These are phyloP conservation scores for Sycon ciliatum DNA, from an alignment of 37 sponge, comb jelly and placozoan genomes.

Conservation along the genomic window DNA sequence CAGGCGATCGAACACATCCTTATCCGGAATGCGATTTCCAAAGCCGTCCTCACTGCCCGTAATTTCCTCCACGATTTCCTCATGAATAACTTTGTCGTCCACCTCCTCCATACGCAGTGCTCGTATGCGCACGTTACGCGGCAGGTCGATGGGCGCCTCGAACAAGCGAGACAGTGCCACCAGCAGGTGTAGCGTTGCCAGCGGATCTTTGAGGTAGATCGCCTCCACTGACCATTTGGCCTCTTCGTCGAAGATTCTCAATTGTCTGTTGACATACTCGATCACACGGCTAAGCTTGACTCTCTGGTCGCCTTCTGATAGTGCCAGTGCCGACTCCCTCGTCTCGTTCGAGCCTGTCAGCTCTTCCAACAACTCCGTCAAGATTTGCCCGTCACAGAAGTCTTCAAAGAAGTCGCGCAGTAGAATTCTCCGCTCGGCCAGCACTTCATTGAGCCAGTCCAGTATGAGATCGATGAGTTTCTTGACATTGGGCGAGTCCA, in stretches of 20 bases:
- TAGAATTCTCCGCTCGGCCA: conserved; percentile 75
- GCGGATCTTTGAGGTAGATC: conserved; percentile 76
- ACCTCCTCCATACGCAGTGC: conserved; percentile 14
- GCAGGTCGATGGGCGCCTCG: conserved; percentile 54
- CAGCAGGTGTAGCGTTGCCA: conserved; percentile 73
- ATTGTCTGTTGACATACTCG: background rate
- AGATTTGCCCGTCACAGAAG: conserved; percentile 86
- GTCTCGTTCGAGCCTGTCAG: conserved; percentile 40
- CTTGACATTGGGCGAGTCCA: no score
- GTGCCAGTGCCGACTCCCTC: no score
- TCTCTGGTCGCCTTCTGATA: no score
- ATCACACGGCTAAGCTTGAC: background rate
- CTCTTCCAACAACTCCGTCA: conserved; percentile 63
- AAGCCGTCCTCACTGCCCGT: background rate
- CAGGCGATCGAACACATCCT: conserved; percentile 80
- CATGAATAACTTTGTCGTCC: background rate
- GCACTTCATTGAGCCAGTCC: conserved; percentile 80
- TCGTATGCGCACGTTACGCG: conserved; percentile 60
- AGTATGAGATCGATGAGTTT: no score
- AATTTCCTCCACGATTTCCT: background rate
- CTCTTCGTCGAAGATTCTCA: background rate
- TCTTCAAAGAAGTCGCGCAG: conserved; percentile 78
- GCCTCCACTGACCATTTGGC: conserved; percentile 40
- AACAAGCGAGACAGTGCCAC: conserved; percentile 84
- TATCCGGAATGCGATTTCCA: conserved; percentile 13